Base-by-base conservation (phyloP, 2,888 invertebrate species). In the Noctuana brunneofusca region DNA sequence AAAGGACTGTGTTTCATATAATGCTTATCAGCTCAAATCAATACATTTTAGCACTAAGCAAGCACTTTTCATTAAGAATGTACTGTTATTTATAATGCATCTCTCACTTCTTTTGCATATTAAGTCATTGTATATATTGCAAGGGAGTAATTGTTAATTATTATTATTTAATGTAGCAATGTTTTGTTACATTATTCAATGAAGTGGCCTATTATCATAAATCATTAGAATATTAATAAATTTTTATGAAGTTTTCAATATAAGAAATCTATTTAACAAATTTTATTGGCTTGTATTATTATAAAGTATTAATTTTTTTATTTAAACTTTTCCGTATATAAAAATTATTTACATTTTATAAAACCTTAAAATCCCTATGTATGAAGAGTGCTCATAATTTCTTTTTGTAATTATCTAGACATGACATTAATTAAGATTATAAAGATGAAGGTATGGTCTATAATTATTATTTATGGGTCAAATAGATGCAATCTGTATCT, bases 1-100 rank as follows among this genome's bases (percentile, higher is more conserved):
- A 86, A 85, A 69, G 66, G 73, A 78, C 74, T 79, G 77, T 66
- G 74, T 68, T 75, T 65, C 56, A 70, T 71, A 68, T 72, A 70
- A 75, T 78, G 82, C 86, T 84, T 86, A 75, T 80, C 86, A 87
- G 89, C 89, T 90, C 90, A 89, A 89, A 86, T 78, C 78, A 78
- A 76, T 75, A 84, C 80, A 77, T 76, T 74, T 72, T 88, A 89
- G 88, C 83, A 86, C 83, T 90, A 89, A 87, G 90, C 83, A 69
- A 84, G 83, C 86, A 84, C 83, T 86, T 77, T 78, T 75, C 82
- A 85, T 83, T 84, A 81, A 84, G 83, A 76, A 76, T 74, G 73
- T 56, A 63, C 56, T 82, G 79, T 86, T 88, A 85, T 84, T 83
- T 84, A 80, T 86, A 79, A 81, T 77, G 80, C 86, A 81, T 84